These are phyloP conservation scores for Pheosia gnoma DNA, from an alignment of 2,888 invertebrate genomes.

Conservation along the genomic window DNA sequence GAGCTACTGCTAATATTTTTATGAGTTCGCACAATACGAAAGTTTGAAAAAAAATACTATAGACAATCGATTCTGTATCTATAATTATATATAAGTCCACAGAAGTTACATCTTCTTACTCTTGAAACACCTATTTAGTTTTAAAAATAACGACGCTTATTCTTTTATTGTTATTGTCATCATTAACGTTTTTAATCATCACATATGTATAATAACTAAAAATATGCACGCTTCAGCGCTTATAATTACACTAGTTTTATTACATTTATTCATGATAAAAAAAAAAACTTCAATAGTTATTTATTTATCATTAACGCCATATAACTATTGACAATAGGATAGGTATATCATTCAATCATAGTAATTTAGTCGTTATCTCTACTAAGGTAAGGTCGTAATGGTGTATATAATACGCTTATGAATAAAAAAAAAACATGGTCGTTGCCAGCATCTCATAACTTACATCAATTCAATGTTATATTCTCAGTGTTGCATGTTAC, in stretches of 20 bases:
- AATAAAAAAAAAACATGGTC: background rate
- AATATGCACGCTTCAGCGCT: background rate
- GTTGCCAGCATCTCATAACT: background rate
- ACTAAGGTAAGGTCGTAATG: background rate
- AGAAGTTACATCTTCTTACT: background rate
- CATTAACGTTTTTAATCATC: background rate
- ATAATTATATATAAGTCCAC: too few species aligned
- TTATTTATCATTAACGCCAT: too few species aligned
- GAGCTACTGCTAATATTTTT: too few species aligned
- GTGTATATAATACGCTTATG: background rate
- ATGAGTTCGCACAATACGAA: too few species aligned
- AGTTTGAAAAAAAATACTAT: too few species aligned
- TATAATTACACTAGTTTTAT: background rate
- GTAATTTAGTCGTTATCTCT: background rate
- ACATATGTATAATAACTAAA: background rate
- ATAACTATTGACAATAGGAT: too few species aligned
- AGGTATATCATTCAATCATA: background rate
- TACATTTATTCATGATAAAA: background rate
- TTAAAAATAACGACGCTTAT: conserved; percentile 8
- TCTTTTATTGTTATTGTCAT: background rate
- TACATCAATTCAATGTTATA: conserved; percentile 12
- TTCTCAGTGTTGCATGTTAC: conserved; percentile 40
- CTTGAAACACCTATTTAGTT: conserved; percentile 13
- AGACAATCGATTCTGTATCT: too few species aligned
- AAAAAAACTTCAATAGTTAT: background rate